Evolutionary conservation across 1,140 invertebrate genomes (phyloP).

Genomic region (Hylaeus anthracinus): DNA sequence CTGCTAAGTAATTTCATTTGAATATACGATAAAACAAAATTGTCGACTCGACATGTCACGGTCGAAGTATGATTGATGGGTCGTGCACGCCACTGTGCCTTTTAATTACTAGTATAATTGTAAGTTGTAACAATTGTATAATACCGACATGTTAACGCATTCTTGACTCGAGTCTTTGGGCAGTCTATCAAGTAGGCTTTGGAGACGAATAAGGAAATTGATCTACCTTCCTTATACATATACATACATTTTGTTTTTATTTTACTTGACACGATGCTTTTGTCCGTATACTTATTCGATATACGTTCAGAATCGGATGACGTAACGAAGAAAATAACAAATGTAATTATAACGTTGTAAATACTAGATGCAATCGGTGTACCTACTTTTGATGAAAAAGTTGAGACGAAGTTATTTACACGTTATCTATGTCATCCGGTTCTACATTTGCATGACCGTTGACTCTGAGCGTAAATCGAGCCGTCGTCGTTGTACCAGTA

Average conservation of each 20-base stretch:
- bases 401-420: not conserved
- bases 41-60: not conserved
- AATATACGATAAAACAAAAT: not conserved
- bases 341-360: too few relatives aligned
- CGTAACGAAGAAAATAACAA: not conserved
- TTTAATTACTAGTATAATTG: constrained; percentile 10
- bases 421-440: not conserved
- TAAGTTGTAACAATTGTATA: not conserved
- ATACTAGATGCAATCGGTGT: not conserved
- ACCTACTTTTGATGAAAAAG: not conserved
- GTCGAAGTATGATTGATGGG: not conserved
- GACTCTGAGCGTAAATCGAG: not conserved
- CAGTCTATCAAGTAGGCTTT: not conserved
- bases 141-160: not conserved
- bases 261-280: not conserved
- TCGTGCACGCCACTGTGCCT: constrained; percentile 23
- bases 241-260: not conserved
- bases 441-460: constrained; percentile 6
- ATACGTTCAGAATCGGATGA: not conserved
- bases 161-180: not conserved
- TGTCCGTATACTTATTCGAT: not conserved
- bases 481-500: not conserved
- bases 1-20: not conserved
- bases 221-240: constrained; percentile 1
- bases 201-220: not conserved